Conservation (phyloP, 2,888 invertebrate genomes). For the Scaptomyza tumidula region DNA sequence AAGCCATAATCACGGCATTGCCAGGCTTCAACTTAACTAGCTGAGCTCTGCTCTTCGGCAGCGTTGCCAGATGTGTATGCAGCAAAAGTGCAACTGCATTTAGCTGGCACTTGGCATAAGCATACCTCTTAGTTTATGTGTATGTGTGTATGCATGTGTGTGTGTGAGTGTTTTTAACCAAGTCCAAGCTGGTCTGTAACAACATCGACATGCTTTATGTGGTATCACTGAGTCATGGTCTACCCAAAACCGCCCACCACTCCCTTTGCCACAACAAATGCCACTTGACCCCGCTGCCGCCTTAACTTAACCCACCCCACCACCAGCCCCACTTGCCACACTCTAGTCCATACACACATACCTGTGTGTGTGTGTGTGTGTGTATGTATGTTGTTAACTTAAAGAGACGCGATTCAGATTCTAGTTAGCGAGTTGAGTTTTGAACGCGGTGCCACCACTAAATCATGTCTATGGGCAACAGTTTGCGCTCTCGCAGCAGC, state of each 20-base stretch:
- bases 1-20: background rate
- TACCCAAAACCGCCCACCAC: background rate
- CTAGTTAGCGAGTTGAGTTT: conserved; percentile 33
- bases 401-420: conserved; percentile 46
- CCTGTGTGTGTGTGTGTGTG: too few relatives aligned
- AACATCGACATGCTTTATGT: conserved; percentile 47
- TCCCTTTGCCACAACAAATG: conserved; percentile 19
- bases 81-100: conserved; percentile 15
- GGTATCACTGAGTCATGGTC: conserved; percentile 43
- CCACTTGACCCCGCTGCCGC: conserved; percentile 49
- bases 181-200: conserved; percentile 29
- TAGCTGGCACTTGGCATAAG: conserved; percentile 1
- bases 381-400: conserved; percentile 42
- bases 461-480: conserved; percentile 56
- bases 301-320: background rate
- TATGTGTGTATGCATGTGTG: background rate
- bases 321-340: background rate
- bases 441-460: conserved; percentile 37
- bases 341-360: background rate
- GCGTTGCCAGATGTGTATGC: conserved; percentile 33
- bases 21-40: background rate
- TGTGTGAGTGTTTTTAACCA: conserved; percentile 20
- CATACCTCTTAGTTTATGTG: background rate
- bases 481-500: conserved; percentile 41
- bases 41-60: conserved; percentile 6